These are phyloP conservation scores for Drosophila guanche DNA, from an alignment of 1,140 invertebrate genomes.

Conservation along the genomic window DNA sequence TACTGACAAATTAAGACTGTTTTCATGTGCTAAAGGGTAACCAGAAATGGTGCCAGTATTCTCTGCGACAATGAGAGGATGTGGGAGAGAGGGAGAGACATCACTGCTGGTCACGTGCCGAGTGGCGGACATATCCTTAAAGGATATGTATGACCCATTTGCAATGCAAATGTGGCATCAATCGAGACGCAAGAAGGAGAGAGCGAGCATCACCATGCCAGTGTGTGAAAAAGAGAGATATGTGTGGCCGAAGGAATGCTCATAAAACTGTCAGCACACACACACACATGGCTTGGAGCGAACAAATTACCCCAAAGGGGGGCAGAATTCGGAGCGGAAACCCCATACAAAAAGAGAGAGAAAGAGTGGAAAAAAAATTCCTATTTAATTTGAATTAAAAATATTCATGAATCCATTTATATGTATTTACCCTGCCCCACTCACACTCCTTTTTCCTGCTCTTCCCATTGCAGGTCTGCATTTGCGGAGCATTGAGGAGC, in stretches of 20 bases:
- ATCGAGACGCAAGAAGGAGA: constrained; percentile 31
- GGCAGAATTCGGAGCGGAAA: not conserved
- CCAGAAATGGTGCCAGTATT: not conserved
- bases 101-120: constrained; percentile 40
- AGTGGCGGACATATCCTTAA: constrained; percentile 64
- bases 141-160: constrained; percentile 65
- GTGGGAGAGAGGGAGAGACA: too few relatives aligned
- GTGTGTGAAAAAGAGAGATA: too few relatives aligned
- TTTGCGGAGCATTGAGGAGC: constrained; percentile 91
- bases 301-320: constrained; percentile 22
- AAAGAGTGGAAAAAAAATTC: too few relatives aligned
- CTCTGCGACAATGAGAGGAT: not conserved
- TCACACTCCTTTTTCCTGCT: not conserved
- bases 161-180: constrained; percentile 68
- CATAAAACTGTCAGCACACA: constrained; percentile 61
- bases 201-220: too few relatives aligned
- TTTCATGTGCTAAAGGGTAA: too few relatives aligned
- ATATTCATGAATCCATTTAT: constrained; percentile 38
- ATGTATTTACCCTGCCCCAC: too few relatives aligned
- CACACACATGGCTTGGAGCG: not conserved
- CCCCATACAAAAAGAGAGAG: constrained; percentile 8
- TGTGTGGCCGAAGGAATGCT: constrained; percentile 13
- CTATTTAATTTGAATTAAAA: constrained; percentile 29
- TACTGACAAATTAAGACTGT: too few relatives aligned
- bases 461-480: constrained; percentile 87